Percentiles rank a stretch among this genome's conserved stretches.
Conservation (phyloP, 2,797 vertebrate genomes). For the Chelonia mydas region DNA sequence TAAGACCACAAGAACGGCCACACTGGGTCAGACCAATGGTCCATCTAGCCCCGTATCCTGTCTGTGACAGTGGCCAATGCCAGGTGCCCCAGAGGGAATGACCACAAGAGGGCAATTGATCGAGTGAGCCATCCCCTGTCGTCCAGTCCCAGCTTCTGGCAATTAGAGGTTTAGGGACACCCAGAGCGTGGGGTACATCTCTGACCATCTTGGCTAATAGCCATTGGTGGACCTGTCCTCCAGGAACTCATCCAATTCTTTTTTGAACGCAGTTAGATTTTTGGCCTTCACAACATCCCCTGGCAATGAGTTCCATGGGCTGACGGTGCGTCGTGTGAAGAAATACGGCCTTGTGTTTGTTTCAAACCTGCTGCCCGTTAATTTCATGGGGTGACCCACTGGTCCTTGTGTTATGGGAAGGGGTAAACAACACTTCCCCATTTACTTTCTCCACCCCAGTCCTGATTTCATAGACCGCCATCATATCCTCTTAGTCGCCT, state of each 20-base stretch:
- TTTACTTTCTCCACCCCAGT: not conserved
- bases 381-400: not conserved
- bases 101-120: not conserved
- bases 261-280: not conserved
- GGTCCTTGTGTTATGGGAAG: not conserved
- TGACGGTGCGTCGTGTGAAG: not conserved
- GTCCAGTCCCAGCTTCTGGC: not conserved
- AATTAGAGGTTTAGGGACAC: not conserved
- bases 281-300: not conserved
- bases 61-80: not conserved
- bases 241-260: not conserved
- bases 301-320: not conserved
- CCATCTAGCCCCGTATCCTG: not conserved
- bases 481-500: too few relatives aligned
- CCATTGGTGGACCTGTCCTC: not conserved
- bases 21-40: not conserved
- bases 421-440: not conserved
- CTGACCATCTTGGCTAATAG: not conserved
- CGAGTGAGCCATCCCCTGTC: not conserved
- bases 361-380: not conserved
- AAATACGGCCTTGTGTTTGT: not conserved
- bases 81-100: not conserved
- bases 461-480: not conserved
- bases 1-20: not conserved
- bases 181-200: not conserved